A percentile compares a stretch with the other conserved stretches of the same genome.
phyloP scores from a whole-genome alignment of 2,113 vertebrate species.

The Phodopus roborovskii region DNA sequence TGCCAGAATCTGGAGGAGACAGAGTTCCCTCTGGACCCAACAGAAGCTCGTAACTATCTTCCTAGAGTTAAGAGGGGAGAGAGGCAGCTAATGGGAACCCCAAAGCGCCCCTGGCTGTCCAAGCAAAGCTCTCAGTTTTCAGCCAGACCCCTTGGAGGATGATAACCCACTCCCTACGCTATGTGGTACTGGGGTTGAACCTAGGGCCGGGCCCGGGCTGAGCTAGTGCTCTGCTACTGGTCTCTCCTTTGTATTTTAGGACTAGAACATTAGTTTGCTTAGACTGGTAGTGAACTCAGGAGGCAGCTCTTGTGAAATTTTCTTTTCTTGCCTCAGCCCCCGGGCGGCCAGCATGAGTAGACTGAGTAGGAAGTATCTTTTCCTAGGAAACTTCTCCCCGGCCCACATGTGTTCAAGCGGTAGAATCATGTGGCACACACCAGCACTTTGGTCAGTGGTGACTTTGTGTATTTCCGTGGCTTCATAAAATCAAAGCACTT shows the following conservation, averaged over 20 bases:
- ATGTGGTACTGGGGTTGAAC: neutral
- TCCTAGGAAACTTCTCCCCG: neutral
- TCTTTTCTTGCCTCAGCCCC: neutral
- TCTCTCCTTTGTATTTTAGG: neutral
- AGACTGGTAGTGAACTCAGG: neutral
- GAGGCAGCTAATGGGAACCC: neutral
- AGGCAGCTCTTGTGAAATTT: neutral
- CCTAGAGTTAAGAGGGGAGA: slow-evolving; percentile 50
- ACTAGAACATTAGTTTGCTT: neutral
- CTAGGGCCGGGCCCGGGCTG: neutral
- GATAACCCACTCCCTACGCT: neutral
- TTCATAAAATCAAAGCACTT: neutral
- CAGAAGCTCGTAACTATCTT: slow-evolving; percentile 12
- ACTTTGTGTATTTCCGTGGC: neutral
- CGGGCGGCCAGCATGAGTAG: neutral
- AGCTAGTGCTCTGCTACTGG: neutral
- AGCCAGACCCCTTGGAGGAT: neutral
- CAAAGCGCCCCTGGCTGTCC: neutral
- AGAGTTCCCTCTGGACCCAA: neutral
- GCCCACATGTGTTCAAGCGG: neutral
- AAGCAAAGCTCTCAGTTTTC: neutral
- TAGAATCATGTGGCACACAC: neutral
- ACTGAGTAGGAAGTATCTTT: neutral
- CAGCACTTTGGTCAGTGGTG: neutral
- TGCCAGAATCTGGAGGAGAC: neutral